Base-by-base conservation (phyloP, 2,113 vertebrate genomes). In the Centropus unirufus region DNA sequence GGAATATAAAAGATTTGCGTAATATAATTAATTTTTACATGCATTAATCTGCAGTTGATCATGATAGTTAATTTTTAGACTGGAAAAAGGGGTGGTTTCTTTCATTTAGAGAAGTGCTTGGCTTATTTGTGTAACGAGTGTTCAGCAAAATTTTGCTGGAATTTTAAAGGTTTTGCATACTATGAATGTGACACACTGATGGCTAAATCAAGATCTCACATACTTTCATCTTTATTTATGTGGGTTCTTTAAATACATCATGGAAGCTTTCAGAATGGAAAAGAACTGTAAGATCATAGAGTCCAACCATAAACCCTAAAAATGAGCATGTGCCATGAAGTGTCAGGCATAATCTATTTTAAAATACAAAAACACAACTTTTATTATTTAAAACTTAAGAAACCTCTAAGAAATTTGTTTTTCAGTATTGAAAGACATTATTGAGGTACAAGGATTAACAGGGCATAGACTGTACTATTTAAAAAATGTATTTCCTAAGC, bases 241-340 rank as follows among this genome's bases (percentile, higher is more conserved):
- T 54, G 30, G 12, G n/a, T 77, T 69, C 44, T 91, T 82, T 49
- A 80, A 81, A 46, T 3, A 34, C 17, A 20, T 68, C 12, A 22
- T 51, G 32, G 34, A 62, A 24, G 46, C 15, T 29, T 68, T 67
- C 82, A 46, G 36, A 49, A 42, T 63, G 44, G 14, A 75, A 74
- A 74, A 51, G 55, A 77, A 30, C 52, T 67, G 52, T 57, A 29
- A 74, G 17, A 46, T 40, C 29, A 57, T 26, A 1, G 1, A 66
- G 13, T 58, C 20, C 44, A 58, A 17, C 20, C 2, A 2, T 29
- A 40, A 76, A 34, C 23, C 23, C 12, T 34, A 30, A 70, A 82
- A 51, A 47, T 1, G 0, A 36, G n/a, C 14, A 17, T 5, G 0
- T 82, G 21, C 47, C 52, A 5, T 22, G 19, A 18, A 63, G 11